phyloP scores from a whole-genome alignment of 2,113 vertebrate genomes.

The Pseudopipra pipra region DNA sequence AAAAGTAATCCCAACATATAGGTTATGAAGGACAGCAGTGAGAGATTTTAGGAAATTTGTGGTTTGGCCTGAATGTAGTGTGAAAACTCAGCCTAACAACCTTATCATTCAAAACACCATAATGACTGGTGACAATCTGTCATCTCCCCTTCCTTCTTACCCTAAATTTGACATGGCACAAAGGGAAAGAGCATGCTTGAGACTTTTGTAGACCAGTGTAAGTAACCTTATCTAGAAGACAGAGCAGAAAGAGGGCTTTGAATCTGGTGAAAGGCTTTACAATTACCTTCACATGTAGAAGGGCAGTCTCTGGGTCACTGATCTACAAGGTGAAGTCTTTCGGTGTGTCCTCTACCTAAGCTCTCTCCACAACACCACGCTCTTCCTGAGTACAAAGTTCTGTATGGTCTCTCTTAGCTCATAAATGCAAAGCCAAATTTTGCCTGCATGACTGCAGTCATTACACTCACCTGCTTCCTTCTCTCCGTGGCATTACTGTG shows the following conservation, averaged over 20 bases:
- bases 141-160: neutral
- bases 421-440: neutral
- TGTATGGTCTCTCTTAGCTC: neutral
- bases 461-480: neutral
- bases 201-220: neutral
- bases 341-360: neutral
- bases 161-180: neutral
- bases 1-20: neutral
- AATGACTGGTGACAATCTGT: neutral
- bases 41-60: neutral
- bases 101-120: neutral
- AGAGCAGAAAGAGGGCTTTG: neutral
- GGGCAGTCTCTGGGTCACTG: neutral
- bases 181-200: neutral
- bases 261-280: neutral
- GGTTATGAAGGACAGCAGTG: neutral
- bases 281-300: neutral
- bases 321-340: neutral
- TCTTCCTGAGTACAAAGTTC: neutral
- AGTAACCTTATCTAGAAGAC: neutral
- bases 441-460: neutral
- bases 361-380: neutral
- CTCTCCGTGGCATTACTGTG: neutral
- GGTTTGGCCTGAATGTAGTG: neutral
- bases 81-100: neutral